These are phyloP conservation scores for Scaptodrosophila lebanonensis DNA, from an alignment of 1,140 invertebrate species.

Conservation along the genomic window DNA sequence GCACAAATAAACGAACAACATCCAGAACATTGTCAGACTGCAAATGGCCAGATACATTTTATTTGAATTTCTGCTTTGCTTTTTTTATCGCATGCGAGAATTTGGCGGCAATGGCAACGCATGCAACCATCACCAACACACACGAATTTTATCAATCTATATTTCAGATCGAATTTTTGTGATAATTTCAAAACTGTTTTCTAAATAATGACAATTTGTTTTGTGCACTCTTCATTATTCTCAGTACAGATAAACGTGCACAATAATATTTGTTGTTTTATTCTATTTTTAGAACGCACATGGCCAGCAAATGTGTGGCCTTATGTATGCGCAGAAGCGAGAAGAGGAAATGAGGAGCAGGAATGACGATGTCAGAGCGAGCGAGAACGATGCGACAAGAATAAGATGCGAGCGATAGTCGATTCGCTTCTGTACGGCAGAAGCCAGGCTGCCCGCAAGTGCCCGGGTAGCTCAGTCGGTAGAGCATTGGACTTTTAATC, in stretches of 20 bases:
- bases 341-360: no score
- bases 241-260: no score
- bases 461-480: constrained; percentile 87
- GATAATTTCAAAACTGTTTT: no score
- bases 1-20: background rate
- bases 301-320: no score
- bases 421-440: constrained; percentile 16
- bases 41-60: constrained; percentile 6
- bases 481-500: constrained; percentile 87
- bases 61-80: background rate
- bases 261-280: no score
- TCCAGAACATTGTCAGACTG: background rate
- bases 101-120: background rate
- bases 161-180: no score
- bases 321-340: no score
- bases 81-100: constrained; percentile 20
- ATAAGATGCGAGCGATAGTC: constrained; percentile 13
- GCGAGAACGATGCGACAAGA: background rate
- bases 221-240: no score
- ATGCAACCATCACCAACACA: background rate
- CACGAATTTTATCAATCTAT: background rate
- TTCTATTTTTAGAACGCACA: no score
- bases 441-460: constrained; percentile 21
- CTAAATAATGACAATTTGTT: no score
- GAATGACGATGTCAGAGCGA: no score